Percentiles rank a stretch among this genome's conserved stretches.
These are phyloP conservation scores for Psephotus haematonotus DNA, from an alignment of 2,113 vertebrate genomes.

Conservation along the genomic window DNA sequence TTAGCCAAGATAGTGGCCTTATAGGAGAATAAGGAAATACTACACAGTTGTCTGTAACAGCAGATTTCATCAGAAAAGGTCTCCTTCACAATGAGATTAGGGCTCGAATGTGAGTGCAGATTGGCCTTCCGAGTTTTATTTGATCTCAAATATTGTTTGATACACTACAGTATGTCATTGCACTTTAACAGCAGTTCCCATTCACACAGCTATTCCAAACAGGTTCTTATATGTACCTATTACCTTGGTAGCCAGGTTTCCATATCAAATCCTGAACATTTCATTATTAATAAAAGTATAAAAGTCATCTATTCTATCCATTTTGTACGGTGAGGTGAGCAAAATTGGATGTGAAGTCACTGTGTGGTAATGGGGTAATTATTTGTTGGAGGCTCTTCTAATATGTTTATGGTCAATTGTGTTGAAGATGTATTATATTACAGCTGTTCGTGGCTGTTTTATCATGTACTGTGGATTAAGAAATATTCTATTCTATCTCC, in stretches of 20 bases:
- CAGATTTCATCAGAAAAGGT: background rate
- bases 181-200: constrained; percentile 30
- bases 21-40: background rate
- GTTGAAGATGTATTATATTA: background rate
- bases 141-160: constrained; percentile 23
- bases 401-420: background rate
- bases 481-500: background rate
- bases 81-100: background rate
- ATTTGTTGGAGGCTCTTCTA: constrained; percentile 36
- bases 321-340: background rate
- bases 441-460: background rate
- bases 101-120: background rate
- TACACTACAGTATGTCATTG: background rate
- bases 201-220: constrained; percentile 18
- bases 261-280: constrained; percentile 26
- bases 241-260: constrained; percentile 14
- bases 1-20: background rate
- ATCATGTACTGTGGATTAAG: background rate
- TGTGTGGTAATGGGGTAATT: background rate
- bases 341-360: constrained; percentile 27
- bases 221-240: constrained; percentile 4
- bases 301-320: constrained; percentile 5
- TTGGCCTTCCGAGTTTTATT: constrained; percentile 2
- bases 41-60: background rate
- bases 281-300: constrained; percentile 35